These are phyloP conservation scores for Portunus trituberculatus DNA, from an alignment of 1,140 invertebrate species.

Conservation along the genomic window DNA sequence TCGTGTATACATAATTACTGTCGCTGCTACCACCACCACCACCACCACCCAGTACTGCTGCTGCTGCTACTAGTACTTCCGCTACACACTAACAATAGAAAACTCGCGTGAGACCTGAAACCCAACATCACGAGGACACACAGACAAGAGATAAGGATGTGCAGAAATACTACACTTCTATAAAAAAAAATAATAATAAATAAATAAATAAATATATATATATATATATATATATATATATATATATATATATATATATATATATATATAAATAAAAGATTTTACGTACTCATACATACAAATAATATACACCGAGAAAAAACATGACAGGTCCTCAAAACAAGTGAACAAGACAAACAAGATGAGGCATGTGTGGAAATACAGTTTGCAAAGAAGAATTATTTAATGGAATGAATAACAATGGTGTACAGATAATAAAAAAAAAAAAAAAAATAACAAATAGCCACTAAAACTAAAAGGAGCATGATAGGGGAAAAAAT, in stretches of 20 bases:
- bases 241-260: not conserved
- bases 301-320: not conserved
- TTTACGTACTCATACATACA: slow-evolving; percentile 20
- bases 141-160: no score
- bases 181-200: not conserved
- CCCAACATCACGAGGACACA: no score
- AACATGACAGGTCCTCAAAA: no score
- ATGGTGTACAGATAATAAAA: not conserved
- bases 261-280: slow-evolving; percentile 21
- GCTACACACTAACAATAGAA: no score
- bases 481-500: no score
- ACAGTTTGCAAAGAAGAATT: not conserved
- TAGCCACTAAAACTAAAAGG: no score
- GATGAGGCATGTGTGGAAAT: not conserved
- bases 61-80: no score
- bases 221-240: not conserved
- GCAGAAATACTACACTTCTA: not conserved
- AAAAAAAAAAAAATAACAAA: no score
- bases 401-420: not conserved
- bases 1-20: no score
- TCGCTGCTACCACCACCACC: no score
- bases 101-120: no score
- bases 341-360: not conserved
- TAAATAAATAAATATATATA: not conserved
- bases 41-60: no score